Evolutionary conservation across 1,140 invertebrate species (phyloP).

Genomic region (Spodoptera frugiperda): DNA sequence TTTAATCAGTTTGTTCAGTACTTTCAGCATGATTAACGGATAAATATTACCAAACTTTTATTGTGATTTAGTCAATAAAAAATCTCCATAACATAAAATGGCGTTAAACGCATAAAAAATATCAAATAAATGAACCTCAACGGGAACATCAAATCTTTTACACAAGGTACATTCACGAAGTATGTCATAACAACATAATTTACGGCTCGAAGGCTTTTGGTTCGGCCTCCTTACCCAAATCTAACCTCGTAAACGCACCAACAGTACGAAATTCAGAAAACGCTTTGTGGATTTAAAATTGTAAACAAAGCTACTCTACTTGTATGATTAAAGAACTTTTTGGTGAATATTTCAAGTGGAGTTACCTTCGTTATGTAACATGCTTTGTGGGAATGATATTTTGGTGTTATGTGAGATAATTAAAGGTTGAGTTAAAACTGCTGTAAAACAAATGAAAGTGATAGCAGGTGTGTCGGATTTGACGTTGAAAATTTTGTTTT

Average conservation of each 20-base stretch:
- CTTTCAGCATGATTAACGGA: no score
- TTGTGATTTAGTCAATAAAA: no score
- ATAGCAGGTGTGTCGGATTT: background rate
- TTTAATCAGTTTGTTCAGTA: no score
- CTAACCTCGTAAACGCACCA: conserved; percentile 39
- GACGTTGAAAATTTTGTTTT: no score
- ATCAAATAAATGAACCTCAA: conserved; percentile 48
- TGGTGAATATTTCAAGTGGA: conserved; percentile 5
- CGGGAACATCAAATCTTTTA: conserved; percentile 52
- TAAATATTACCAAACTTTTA: no score
- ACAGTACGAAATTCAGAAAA: conserved; percentile 22
- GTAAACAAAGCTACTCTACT: background rate
- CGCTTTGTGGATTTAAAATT: conserved; percentile 44
- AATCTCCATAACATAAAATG: no score
- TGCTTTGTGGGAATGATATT: background rate
- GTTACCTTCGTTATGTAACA: background rate
- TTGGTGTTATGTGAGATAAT: background rate
- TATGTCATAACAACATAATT: conserved; percentile 62
- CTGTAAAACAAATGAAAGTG: background rate
- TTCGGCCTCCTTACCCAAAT: conserved; percentile 43
- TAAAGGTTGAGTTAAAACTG: background rate
- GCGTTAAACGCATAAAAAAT: background rate
- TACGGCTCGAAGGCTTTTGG: conserved; percentile 53
- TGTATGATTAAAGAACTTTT: conserved; percentile 7
- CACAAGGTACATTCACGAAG: conserved; percentile 51